Evolutionary conservation across 2,888 invertebrate species (phyloP), one percentile per base, ranked within the genome.

Genomic region (Caenorhabditis doughertyi): DNA sequence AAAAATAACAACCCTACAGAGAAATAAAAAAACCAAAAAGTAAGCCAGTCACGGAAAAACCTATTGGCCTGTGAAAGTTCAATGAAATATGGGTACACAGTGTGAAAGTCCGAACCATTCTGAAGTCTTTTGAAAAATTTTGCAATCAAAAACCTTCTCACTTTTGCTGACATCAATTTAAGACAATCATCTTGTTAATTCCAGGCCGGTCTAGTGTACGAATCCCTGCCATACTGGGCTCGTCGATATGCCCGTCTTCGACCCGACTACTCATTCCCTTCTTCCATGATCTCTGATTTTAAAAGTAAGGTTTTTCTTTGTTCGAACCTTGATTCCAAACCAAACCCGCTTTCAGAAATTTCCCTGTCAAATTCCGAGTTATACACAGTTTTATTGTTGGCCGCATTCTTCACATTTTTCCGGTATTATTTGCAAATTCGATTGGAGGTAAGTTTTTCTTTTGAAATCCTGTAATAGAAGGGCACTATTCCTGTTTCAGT

Each of bases 241-340:
- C 71, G 81, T 8, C 67, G 88, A 49, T 87, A 86, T 83, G 77
- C 81, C n/a, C 68, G 81, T 67, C 65, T 88, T n/a, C 83, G 86
- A 25, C 88, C 88, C 13, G 87, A 88, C 68, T 88, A 88, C 71
- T 76, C 74, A 49, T 84, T 88, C 65, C 87, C 88, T 5, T 77
- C 82, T 7, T 82, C 86, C 5, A 68, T 85, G 70, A 76, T 86
- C 65, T 80, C 83, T 3, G 87, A 88, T 80, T 83, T 88, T 35
- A 77, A 68, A 53, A 77, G 77, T 77, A 11, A 29, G 76, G n/a
- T n/a, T n/a, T n/a, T n/a, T n/a, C n/a, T n/a, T n/a, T n/a, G n/a
- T n/a, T n/a, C n/a, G n/a, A n/a, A n/a, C 32, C 5, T 18, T 53
- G 4, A n/a, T 3, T 32, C 9, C 7, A 56, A 56, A 16, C 9